A percentile compares a stretch with the other conserved stretches of the same genome.
Conservation (phyloP, 2,888 invertebrate species). For the Toxonevra muliebris region DNA sequence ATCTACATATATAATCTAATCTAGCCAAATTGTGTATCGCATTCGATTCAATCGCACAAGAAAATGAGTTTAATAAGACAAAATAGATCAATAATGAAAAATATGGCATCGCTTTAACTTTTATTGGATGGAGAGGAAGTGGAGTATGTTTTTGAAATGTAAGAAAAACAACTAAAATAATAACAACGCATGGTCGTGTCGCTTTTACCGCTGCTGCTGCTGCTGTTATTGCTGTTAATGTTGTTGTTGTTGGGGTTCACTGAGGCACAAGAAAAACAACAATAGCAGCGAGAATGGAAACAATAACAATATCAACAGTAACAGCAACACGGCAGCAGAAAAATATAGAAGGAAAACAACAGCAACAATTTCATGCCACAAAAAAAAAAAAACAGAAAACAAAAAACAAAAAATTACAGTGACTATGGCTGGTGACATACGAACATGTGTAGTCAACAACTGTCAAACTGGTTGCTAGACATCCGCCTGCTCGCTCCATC, state of each 20-base stretch:
- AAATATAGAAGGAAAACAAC: constrained; percentile 51
- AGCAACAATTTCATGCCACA: constrained; percentile 34
- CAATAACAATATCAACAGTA: constrained; percentile 9
- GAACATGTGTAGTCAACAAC: neutral
- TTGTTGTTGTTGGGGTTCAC: constrained; percentile 16
- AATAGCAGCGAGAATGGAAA: constrained; percentile 28
- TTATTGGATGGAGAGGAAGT: too few species aligned
- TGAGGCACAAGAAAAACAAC: constrained; percentile 39
- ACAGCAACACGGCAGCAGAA: constrained; percentile 37
- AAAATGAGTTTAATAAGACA: too few species aligned
- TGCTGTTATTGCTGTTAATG: constrained; percentile 21
- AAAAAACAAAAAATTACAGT: neutral
- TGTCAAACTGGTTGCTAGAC: neutral
- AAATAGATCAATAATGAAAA: constrained; percentile 20
- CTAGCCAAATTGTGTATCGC: too few species aligned
- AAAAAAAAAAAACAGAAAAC: constrained; percentile 18
- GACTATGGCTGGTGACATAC: neutral
- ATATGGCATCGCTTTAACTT: neutral
- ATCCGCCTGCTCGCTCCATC: too few species aligned
- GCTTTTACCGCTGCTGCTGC: constrained; percentile 33
- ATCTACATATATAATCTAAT: too few species aligned
- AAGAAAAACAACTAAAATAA: constrained; percentile 33
- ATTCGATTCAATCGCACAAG: too few species aligned
- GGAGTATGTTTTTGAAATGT: too few species aligned
- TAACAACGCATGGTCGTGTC: constrained; percentile 32